A percentile compares a stretch with the other conserved stretches of the same genome.
These are phyloP conservation scores for Pseudomyrmex cubaensis DNA, from an alignment of 1,140 invertebrate species.

Conservation along the genomic window DNA sequence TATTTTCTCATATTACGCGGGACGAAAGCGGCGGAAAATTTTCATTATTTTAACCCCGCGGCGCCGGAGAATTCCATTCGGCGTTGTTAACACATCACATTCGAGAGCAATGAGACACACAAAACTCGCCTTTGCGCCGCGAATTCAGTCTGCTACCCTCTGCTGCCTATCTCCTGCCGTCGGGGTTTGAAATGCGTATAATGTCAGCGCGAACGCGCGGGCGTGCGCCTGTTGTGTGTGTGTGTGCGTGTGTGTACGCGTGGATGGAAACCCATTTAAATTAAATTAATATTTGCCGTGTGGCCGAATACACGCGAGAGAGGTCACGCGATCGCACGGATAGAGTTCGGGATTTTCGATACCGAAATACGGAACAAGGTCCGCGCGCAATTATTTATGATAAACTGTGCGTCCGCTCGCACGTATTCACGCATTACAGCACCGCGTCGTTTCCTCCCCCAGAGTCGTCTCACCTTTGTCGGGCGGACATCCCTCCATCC, in stretches of 20 bases:
- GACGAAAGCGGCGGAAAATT: conserved; percentile 58
- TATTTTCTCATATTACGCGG: conserved; percentile 30
- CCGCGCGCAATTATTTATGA: conserved; percentile 80
- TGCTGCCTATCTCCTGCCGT: neutral
- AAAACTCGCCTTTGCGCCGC: conserved; percentile 28
- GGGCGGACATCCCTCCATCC: neutral
- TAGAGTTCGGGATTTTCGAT: conserved; percentile 64
- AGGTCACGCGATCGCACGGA: conserved; percentile 18
- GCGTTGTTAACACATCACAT: conserved; percentile 66
- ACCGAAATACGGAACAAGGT: conserved; percentile 78
- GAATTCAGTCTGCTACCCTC: no score
- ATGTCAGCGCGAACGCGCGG: conserved; percentile 22
- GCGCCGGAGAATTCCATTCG: conserved; percentile 46
- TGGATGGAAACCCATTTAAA: conserved; percentile 76
- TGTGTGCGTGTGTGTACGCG: neutral
- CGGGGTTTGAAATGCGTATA: conserved; percentile 39
- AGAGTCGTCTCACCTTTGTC: conserved; percentile 34
- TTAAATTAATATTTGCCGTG: conserved; percentile 83
- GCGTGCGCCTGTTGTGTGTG: conserved; percentile 26
- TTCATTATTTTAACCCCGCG: conserved; percentile 68
- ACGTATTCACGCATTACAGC: conserved; percentile 19
- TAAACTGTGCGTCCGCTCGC: conserved; percentile 72
- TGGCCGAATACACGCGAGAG: conserved; percentile 57
- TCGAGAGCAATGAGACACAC: conserved; percentile 43
- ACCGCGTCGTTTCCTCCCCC: neutral